These are phyloP conservation scores for Pasiphila rectangulata DNA, from an alignment of 2,888 invertebrate species.

Conservation along the genomic window DNA sequence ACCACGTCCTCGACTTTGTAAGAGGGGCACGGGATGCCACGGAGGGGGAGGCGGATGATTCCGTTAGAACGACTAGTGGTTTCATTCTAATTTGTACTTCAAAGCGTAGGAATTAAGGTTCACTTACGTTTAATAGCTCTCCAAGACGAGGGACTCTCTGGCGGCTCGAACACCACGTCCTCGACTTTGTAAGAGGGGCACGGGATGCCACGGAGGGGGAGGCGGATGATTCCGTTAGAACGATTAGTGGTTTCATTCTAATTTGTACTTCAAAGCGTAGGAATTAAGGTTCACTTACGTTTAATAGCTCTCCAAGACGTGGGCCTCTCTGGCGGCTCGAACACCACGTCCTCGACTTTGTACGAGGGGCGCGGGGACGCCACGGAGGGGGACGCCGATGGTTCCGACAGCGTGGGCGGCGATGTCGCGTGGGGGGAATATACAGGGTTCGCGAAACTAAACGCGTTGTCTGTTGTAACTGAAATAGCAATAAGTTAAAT, in stretches of 20 bases:
- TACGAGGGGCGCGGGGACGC: constrained; percentile 81
- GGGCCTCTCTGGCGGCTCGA: constrained; percentile 79
- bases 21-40: constrained; percentile 73
- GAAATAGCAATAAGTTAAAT: constrained; percentile 34
- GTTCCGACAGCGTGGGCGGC: constrained; percentile 41
- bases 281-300: constrained; percentile 45
- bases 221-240: constrained; percentile 39
- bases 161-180: constrained; percentile 85
- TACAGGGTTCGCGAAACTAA: constrained; percentile 92
- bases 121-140: constrained; percentile 66
- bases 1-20: too few relatives aligned
- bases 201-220: constrained; percentile 60
- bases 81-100: too few relatives aligned
- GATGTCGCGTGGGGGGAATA: constrained; percentile 84
- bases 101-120: background rate
- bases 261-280: background rate
- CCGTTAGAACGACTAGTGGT: constrained; percentile 35
- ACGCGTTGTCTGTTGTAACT: constrained; percentile 79
- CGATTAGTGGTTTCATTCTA: background rate
- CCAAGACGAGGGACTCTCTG: constrained; percentile 74
- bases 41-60: constrained; percentile 45
- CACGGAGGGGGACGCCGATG: constrained; percentile 46
- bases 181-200: constrained; percentile 87
- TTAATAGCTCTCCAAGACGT: constrained; percentile 71
- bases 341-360: constrained; percentile 89